Evolutionary conservation across 53 echinoderm and acorn worm species (phyloP).

Genomic region (Pentamera pediparva): DNA sequence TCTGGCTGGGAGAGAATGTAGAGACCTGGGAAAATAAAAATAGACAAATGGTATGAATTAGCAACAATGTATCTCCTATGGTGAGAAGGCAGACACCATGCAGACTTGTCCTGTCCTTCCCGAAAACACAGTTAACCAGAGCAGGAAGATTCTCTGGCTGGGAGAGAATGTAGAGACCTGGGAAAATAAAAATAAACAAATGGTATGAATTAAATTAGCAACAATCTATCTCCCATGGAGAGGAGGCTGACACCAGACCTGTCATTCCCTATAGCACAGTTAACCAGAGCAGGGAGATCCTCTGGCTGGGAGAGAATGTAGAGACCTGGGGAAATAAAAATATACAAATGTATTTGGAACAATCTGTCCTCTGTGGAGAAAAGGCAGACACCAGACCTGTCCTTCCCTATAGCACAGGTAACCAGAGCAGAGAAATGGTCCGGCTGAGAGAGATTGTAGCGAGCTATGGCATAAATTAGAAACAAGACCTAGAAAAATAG

Average conservation of each 20-base stretch:
- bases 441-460: slow-evolving; percentile 60
- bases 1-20: slow-evolving; percentile 52
- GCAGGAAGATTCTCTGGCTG: slow-evolving; percentile 74
- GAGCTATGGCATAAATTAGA: no score
- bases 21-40: slow-evolving; percentile 59
- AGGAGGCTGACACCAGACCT: no score
- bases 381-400: slow-evolving; percentile 81
- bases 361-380: no score
- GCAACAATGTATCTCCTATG: no score
- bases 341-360: no score
- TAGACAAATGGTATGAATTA: slow-evolving; percentile 44
- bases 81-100: no score
- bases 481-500: no score
- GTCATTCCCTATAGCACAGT: slow-evolving; percentile 93
- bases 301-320: slow-evolving; percentile 56
- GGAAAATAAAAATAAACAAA: not conserved
- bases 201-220: slow-evolving; percentile 40
- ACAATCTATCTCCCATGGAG: no score
- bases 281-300: slow-evolving; percentile 69
- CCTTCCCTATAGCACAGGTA: slow-evolving; percentile 80
- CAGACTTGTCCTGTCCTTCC: slow-evolving; percentile 94
- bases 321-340: slow-evolving; percentile 43
- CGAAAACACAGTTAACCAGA: slow-evolving; percentile 73
- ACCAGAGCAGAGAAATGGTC: slow-evolving; percentile 67
- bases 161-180: slow-evolving; percentile 61